phyloP scores from a whole-genome alignment of 2,113 vertebrate species.

The Todiramphus chloris region DNA sequence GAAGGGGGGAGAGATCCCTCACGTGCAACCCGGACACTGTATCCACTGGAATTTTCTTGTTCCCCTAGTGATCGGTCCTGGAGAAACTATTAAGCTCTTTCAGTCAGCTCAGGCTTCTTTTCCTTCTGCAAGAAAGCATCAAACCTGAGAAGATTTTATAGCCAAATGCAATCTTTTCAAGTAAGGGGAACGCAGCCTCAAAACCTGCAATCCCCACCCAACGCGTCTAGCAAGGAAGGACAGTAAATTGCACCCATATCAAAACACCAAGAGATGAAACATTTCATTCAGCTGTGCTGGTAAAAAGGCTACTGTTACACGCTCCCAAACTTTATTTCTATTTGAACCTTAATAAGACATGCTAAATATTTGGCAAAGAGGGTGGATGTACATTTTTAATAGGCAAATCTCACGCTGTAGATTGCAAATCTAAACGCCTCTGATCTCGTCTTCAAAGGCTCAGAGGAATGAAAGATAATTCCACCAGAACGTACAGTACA shows the following conservation, averaged over 20 bases:
- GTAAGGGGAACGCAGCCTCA: not conserved
- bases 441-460: slow-evolving; percentile 48
- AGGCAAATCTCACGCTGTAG: not conserved
- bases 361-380: not conserved
- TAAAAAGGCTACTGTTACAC: not conserved
- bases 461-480: slow-evolving; percentile 4
- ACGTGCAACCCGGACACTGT: fast-evolving
- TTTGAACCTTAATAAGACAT: not conserved
- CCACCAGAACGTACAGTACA: not conserved
- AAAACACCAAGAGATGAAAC: not conserved
- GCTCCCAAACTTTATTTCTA: not conserved
- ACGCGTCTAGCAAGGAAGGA: fast-evolving
- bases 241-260: not conserved
- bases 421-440: slow-evolving; percentile 2
- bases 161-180: not conserved
- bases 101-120: not conserved
- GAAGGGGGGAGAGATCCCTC: not conserved
- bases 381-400: not conserved
- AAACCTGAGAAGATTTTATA: not conserved
- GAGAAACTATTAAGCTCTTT: not conserved
- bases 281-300: not conserved
- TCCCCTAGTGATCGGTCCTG: not conserved
- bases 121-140: not conserved
- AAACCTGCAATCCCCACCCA: not conserved
- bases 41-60: not conserved